These are phyloP conservation scores for Polydesmus complanatus DNA, from an alignment of 2,888 invertebrate genomes.

Conservation along the genomic window DNA sequence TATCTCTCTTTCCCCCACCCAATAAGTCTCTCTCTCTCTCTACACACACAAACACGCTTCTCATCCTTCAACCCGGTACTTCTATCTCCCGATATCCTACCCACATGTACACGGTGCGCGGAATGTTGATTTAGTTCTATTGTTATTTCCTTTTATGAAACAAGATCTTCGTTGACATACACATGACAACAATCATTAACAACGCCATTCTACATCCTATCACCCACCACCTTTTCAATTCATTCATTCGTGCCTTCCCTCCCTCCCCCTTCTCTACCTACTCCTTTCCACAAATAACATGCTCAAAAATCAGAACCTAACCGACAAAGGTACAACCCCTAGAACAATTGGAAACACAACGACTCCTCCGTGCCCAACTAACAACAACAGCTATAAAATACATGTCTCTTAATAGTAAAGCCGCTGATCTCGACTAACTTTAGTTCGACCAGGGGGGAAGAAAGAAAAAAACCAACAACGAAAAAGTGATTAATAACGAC, in stretches of 20 bases:
- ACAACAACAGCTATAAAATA: neutral
- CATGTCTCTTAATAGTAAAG: neutral
- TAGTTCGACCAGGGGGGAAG: no score
- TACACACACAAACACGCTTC: no score
- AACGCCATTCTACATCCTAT: neutral
- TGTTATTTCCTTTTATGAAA: constrained; percentile 2
- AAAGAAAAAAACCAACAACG: no score
- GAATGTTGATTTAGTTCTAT: constrained; percentile 11
- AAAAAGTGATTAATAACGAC: neutral
- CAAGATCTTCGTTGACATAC: constrained; percentile 6
- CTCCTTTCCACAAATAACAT: neutral
- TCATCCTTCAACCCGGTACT: neutral
- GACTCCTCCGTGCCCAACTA: neutral
- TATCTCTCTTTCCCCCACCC: no score
- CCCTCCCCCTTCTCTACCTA: neutral
- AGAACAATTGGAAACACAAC: neutral
- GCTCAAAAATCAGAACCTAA: neutral
- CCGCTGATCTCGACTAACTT: neutral
- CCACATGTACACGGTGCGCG: neutral
- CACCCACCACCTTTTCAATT: neutral
- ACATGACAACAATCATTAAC: neutral
- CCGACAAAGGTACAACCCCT: neutral
- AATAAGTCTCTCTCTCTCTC: no score
- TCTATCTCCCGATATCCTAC: neutral
- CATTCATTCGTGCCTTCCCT: neutral